Evolutionary conservation across 2,888 invertebrate species (phyloP).

Genomic region (Stenoptilia bipunctidactyla): DNA sequence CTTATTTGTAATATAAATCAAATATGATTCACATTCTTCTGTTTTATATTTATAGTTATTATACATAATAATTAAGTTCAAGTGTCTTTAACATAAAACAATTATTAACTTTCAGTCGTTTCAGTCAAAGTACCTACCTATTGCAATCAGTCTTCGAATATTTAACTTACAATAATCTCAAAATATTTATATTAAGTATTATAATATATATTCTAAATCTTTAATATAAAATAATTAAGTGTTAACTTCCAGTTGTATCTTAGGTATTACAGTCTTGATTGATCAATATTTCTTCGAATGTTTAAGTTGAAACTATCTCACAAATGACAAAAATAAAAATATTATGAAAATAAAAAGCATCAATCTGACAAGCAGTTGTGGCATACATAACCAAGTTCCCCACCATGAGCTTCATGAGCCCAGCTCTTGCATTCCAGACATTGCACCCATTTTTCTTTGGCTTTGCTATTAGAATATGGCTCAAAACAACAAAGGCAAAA

Average conservation of each 20-base stretch:
- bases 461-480: slow-evolving; percentile 11
- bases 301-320: background rate
- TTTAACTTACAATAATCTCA: background rate
- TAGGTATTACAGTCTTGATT: background rate
- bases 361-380: background rate
- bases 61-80: background rate
- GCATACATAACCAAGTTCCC: slow-evolving; percentile 1
- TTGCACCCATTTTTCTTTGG: slow-evolving; percentile 11
- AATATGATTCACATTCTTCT: background rate
- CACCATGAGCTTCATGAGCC: slow-evolving; percentile 8
- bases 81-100: background rate
- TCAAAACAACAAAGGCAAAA: slow-evolving; percentile 13
- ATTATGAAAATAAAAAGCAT: background rate
- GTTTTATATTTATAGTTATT: background rate
- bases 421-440: slow-evolving; percentile 10
- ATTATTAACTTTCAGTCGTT: slow-evolving; percentile 1
- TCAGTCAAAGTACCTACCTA: background rate
- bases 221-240: background rate
- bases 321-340: slow-evolving; percentile 1
- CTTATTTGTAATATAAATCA: background rate
- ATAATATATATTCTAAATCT: background rate
- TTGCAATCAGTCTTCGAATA: background rate
- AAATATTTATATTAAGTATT: background rate
- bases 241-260: background rate
- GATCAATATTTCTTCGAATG: too few species aligned